Conservation (phyloP, 2,888 invertebrate genomes). For the Chymomyza amoena region DNA sequence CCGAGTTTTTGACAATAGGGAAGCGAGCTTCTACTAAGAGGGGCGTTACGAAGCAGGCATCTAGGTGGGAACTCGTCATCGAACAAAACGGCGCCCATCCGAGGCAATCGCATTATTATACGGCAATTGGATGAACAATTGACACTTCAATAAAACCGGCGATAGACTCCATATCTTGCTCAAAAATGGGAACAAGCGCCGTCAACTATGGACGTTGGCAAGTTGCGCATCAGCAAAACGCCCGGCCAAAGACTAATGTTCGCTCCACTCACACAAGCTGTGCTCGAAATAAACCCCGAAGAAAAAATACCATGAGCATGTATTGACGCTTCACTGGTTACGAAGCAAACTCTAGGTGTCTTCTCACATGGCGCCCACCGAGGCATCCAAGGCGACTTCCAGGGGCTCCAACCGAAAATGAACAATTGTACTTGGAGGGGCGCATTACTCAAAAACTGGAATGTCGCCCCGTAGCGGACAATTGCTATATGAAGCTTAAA, state of each 20-base stretch:
- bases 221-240: conserved; percentile 90
- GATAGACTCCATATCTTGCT: too few relatives aligned
- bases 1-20: too few relatives aligned
- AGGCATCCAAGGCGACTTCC: conserved; percentile 67
- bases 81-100: too few relatives aligned
- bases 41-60: too few relatives aligned
- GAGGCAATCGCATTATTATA: too few relatives aligned
- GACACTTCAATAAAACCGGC: too few relatives aligned
- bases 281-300: conserved; percentile 87
- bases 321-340: conserved; percentile 94
- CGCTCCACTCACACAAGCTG: conserved; percentile 89
- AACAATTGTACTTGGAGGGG: conserved; percentile 94
- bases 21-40: too few relatives aligned
- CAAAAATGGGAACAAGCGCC: conserved; percentile 95
- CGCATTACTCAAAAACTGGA: conserved; percentile 97
- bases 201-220: conserved; percentile 95
- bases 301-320: conserved; percentile 94
- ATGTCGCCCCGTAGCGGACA: conserved; percentile 93
- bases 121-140: too few relatives aligned
- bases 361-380: conserved; percentile 88
- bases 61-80: too few relatives aligned
- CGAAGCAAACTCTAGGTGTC: conserved; percentile 93
- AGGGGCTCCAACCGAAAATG: conserved; percentile 83
- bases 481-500: conserved; percentile 94
- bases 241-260: conserved; percentile 90